Evolutionary conservation across 2,797 vertebrate species (phyloP).

Genomic region (Phalanger gymnotis): DNA sequence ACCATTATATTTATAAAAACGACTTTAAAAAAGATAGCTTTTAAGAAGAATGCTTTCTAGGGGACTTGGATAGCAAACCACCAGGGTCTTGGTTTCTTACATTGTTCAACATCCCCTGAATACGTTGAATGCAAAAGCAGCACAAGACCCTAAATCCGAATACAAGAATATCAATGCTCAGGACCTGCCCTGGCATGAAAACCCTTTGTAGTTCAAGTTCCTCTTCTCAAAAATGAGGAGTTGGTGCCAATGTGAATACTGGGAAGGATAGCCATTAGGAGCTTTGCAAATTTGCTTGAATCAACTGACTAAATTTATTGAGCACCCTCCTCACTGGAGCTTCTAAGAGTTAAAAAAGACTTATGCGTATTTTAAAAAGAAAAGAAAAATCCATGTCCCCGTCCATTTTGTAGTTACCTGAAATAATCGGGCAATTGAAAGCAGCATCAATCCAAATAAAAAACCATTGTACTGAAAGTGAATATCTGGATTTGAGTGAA

Average conservation of each 20-base stretch:
- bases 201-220: slow-evolving; percentile 43
- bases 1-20: slow-evolving; percentile 27
- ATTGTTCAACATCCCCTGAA: slow-evolving; percentile 23
- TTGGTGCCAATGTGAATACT: slow-evolving; percentile 38
- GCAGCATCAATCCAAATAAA: slow-evolving; percentile 94
- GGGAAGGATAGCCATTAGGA: slow-evolving; percentile 39
- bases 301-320: slow-evolving; percentile 38
- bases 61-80: neutral
- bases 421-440: slow-evolving; percentile 93
- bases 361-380: neutral
- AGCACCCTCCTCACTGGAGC: neutral
- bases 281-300: slow-evolving; percentile 37
- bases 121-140: neutral
- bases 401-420: slow-evolving; percentile 87
- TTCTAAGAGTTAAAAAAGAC: slow-evolving; percentile 49
- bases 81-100: neutral
- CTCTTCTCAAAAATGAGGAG: slow-evolving; percentile 39
- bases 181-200: neutral
- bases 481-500: slow-evolving; percentile 90
- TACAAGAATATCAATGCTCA: slow-evolving; percentile 22
- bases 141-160: slow-evolving; percentile 17
- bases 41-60: slow-evolving; percentile 5
- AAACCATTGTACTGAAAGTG: slow-evolving; percentile 99
- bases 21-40: slow-evolving; percentile 41
- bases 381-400: slow-evolving; percentile 11